Percentiles rank a stretch among this genome's conserved stretches.
phyloP scores from a whole-genome alignment of 1,140 invertebrate genomes.

The Euura lappo region DNA sequence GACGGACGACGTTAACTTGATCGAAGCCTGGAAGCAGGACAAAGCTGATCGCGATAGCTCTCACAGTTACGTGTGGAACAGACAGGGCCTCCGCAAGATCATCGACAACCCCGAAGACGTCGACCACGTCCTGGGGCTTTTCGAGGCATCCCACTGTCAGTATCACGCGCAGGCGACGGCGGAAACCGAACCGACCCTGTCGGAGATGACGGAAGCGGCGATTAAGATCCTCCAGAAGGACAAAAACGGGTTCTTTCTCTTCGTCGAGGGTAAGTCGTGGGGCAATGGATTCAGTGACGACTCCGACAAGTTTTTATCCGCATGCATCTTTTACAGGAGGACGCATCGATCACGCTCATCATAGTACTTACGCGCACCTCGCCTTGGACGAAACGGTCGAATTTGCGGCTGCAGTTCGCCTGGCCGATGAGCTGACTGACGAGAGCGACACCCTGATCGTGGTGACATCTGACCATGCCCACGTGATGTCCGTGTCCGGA shows the following conservation, averaged over 20 bases:
- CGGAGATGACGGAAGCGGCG: conserved; percentile 82
- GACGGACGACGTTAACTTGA: conserved; percentile 55
- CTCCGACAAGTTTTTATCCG: conserved; percentile 6
- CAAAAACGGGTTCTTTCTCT: conserved; percentile 72
- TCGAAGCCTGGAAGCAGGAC: conserved; percentile 51
- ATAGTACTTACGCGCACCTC: conserved; percentile 67
- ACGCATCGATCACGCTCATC: conserved; percentile 77
- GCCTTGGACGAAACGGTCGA: conserved; percentile 75
- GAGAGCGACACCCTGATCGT: conserved; percentile 69
- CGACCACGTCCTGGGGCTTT: conserved; percentile 69
- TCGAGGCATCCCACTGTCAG: conserved; percentile 61
- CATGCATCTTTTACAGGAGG: conserved; percentile 55
- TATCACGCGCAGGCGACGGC: conserved; percentile 63
- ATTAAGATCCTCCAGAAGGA: conserved; percentile 76
- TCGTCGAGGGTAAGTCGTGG: conserved; percentile 67
- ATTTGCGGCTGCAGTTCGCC: conserved; percentile 70
- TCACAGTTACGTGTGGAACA: conserved; percentile 42
- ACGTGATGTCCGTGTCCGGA: conserved; percentile 69
- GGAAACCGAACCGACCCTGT: conserved; percentile 68
- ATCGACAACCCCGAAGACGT: conserved; percentile 36
- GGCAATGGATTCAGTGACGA: neutral
- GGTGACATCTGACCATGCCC: conserved; percentile 72
- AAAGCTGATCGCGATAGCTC: conserved; percentile 34
- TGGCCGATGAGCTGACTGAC: conserved; percentile 64
- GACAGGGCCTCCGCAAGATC: conserved; percentile 57